Conservation (phyloP, 2,797 vertebrate species). For the Moxostoma hubbsi region DNA sequence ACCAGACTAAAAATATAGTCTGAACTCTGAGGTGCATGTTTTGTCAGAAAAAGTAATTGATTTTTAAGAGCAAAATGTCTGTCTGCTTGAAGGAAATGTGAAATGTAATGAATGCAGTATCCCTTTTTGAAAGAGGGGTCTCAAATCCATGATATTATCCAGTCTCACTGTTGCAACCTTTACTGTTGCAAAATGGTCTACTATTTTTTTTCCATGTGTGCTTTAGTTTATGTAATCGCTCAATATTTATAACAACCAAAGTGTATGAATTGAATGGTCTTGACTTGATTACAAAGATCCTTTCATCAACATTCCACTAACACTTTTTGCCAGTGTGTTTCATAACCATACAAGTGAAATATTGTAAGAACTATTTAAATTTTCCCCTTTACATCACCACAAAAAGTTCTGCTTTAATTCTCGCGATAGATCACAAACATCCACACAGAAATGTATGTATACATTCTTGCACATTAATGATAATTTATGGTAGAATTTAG, state of each 20-base stretch:
- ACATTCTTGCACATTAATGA: too few species aligned
- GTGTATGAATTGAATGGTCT: not conserved
- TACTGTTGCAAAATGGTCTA: not conserved
- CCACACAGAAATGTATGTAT: not conserved
- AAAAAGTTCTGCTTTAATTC: too few species aligned
- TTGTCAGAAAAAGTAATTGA: slow-evolving; percentile 10
- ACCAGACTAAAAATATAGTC: slow-evolving; percentile 29
- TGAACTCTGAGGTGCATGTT: slow-evolving; percentile 23
- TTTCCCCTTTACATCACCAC: too few species aligned
- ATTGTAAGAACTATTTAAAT: too few species aligned
- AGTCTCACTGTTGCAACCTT: not conserved
- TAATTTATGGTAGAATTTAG: not conserved
- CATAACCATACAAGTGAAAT: too few species aligned
- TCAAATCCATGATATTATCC: slow-evolving; percentile 1
- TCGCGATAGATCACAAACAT: not conserved
- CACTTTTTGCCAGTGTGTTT: too few species aligned
- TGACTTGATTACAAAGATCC: not conserved
- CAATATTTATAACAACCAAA: not conserved
- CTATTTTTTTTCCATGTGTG: not conserved
- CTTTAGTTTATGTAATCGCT: not conserved
- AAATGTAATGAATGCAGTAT: slow-evolving; percentile 11
- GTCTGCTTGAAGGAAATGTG: slow-evolving; percentile 21
- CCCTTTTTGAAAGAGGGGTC: not conserved
- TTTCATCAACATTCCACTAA: too few species aligned
- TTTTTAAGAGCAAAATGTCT: slow-evolving; percentile 26